Conservation (phyloP, 2,888 invertebrate species). For the Desoria tigrina region DNA sequence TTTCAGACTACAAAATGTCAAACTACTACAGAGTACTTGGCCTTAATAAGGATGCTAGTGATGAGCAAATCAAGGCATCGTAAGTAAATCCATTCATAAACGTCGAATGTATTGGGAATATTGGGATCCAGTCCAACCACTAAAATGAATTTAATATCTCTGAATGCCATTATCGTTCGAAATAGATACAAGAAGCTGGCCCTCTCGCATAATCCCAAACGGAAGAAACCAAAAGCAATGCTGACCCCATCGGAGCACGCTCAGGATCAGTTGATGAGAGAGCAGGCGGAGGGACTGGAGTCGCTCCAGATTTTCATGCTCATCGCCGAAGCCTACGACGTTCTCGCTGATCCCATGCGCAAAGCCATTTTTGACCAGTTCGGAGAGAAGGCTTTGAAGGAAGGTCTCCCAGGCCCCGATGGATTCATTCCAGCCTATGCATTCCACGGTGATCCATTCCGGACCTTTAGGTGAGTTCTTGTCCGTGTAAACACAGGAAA, state of each 20-base stretch:
- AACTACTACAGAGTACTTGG: slow-evolving; percentile 73
- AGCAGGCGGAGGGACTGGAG: slow-evolving; percentile 38
- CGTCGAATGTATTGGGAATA: too few relatives aligned
- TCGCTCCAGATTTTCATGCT: slow-evolving; percentile 60
- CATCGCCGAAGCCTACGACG: slow-evolving; percentile 78
- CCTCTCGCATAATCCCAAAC: slow-evolving; percentile 46
- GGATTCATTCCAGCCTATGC: slow-evolving; percentile 71
- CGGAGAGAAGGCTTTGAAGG: slow-evolving; percentile 83
- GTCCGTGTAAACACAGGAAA: too few relatives aligned
- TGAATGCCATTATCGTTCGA: too few relatives aligned
- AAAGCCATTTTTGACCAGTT: slow-evolving; percentile 84
- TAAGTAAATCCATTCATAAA: too few relatives aligned
- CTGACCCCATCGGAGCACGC: slow-evolving; percentile 56
- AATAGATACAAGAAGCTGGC: slow-evolving; percentile 50
- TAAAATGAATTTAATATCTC: too few relatives aligned
- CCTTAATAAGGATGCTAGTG: slow-evolving; percentile 66
- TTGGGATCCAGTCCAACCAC: too few relatives aligned
- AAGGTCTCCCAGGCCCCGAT: slow-evolving; percentile 71
- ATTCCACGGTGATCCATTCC: slow-evolving; percentile 77
- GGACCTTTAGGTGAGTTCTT: slow-evolving; percentile 66
- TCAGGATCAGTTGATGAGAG: slow-evolving; percentile 39
- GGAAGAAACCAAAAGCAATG: slow-evolving; percentile 40
- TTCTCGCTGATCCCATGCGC: slow-evolving; percentile 67
- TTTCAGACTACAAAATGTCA: neutral
- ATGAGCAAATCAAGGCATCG: slow-evolving; percentile 72